phyloP scores from a whole-genome alignment of 2,797 vertebrate species.

The Euthynnus affinis region DNA sequence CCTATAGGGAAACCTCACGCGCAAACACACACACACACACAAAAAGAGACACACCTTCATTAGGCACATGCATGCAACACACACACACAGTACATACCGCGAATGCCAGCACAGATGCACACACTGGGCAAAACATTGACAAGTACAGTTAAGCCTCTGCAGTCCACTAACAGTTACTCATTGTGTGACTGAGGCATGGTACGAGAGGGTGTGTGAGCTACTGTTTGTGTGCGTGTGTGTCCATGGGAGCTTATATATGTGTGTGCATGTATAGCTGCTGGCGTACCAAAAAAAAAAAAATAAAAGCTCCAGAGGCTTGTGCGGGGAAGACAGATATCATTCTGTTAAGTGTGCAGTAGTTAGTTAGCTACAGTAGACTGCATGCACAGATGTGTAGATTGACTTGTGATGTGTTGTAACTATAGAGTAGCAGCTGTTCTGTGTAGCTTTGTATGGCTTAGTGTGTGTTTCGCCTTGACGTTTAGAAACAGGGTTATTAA shows the following conservation, averaged over 20 bases:
- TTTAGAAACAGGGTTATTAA: slow-evolving; percentile 58
- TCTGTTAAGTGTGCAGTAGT: slow-evolving; percentile 60
- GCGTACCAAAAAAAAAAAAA: slow-evolving; percentile 10
- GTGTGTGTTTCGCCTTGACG: slow-evolving; percentile 53
- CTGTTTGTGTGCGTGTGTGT: slow-evolving; percentile 55
- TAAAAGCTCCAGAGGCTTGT: slow-evolving; percentile 43
- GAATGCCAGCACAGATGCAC: slow-evolving; percentile 52
- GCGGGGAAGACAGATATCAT: slow-evolving; percentile 51
- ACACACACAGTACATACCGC: slow-evolving; percentile 55
- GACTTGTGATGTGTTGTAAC: slow-evolving; percentile 56
- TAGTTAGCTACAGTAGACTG: slow-evolving; percentile 67
- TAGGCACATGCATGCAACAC: slow-evolving; percentile 47
- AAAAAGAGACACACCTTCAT: slow-evolving; percentile 51
- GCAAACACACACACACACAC: slow-evolving; percentile 53
- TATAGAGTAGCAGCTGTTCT: slow-evolving; percentile 67
- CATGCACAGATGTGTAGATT: slow-evolving; percentile 74
- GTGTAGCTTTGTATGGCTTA: slow-evolving; percentile 72
- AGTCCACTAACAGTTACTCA: slow-evolving; percentile 31
- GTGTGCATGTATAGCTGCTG: slow-evolving; percentile 64
- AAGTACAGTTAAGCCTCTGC: slow-evolving; percentile 9
- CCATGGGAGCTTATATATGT: slow-evolving; percentile 43
- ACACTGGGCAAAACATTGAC: slow-evolving; percentile 49
- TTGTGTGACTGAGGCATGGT: slow-evolving; percentile 45
- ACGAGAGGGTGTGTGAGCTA: slow-evolving; percentile 53
- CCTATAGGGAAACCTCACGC: slow-evolving; percentile 53